phyloP scores from a whole-genome alignment of 2,113 vertebrate genomes.

The Syngnathus scovelli region DNA sequence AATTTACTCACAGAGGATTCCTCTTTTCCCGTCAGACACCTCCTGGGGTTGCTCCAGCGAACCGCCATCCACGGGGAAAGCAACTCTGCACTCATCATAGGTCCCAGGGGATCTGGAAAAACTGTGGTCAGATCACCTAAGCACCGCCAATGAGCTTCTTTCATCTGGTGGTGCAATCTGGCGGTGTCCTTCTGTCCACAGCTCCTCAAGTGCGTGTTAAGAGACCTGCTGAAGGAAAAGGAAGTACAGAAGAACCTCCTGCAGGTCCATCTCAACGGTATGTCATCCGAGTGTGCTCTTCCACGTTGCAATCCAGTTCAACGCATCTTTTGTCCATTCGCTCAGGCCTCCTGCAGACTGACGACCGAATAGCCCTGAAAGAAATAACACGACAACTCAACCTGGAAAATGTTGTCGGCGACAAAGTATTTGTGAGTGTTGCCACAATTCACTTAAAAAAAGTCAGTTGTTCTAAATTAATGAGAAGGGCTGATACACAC shows the following conservation, averaged over 20 bases:
- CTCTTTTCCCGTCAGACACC: constrained; percentile 71
- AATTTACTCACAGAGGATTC: neutral
- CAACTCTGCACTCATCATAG: constrained; percentile 89
- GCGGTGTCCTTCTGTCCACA: constrained; percentile 37
- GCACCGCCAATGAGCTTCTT: neutral
- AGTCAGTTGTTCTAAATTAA: no score
- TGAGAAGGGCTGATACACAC: no score
- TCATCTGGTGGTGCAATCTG: constrained; percentile 1
- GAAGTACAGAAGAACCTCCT: constrained; percentile 78
- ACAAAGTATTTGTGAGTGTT: constrained; percentile 94
- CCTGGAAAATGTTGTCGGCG: constrained; percentile 91
- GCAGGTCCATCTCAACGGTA: constrained; percentile 87
- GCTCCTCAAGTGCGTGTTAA: constrained; percentile 81
- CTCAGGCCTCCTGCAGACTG: constrained; percentile 88
- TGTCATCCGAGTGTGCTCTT: neutral
- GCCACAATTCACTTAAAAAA: neutral
- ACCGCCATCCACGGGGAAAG: constrained; percentile 87
- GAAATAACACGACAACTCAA: constrained; percentile 92
- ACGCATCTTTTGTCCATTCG: neutral
- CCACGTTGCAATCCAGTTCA: neutral
- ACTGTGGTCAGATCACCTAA: constrained; percentile 71
- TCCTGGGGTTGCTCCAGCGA: constrained; percentile 85
- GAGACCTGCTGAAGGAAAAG: constrained; percentile 74
- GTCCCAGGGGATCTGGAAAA: constrained; percentile 88
- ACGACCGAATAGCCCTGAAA: constrained; percentile 85